These are phyloP conservation scores for human DNA, from an alignment of 2,113 vertebrate genomes.

Conservation along the genomic window DNA sequence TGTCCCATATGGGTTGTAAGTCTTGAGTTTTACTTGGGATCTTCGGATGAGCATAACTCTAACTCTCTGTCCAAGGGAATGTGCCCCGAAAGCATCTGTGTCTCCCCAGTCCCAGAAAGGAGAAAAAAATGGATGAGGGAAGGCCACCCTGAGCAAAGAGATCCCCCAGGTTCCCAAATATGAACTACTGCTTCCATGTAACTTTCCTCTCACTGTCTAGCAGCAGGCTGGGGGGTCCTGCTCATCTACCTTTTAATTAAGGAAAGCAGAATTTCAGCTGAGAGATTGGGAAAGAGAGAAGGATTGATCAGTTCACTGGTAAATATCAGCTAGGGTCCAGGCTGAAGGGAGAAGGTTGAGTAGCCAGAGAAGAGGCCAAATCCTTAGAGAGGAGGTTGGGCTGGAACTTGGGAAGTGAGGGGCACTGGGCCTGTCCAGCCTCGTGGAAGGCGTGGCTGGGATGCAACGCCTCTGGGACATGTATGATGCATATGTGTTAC, in stretches of 20 bases:
- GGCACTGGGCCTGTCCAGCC: not conserved
- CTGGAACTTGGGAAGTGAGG: not conserved
- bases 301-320: not conserved
- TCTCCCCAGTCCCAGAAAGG: not conserved
- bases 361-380: not conserved
- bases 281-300: conserved; percentile 10
- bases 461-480: not conserved
- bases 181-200: accelerated
- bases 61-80: not conserved
- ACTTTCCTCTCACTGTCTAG: not conserved
- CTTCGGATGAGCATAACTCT: not conserved
- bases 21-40: conserved; percentile 9
- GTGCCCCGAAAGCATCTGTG: not conserved
- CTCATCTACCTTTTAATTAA: not conserved
- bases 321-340: not conserved
- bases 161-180: not conserved
- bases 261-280: not conserved
- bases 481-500: not conserved
- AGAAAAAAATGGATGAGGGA: not conserved
- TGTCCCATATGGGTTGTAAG: not conserved
- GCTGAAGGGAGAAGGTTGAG: not conserved
- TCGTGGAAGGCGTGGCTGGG: not conserved
- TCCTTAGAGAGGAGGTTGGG: not conserved
- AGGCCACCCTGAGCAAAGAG: not conserved
- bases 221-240: not conserved